Base-by-base conservation (phyloP, 1,140 invertebrate species). In the Pseudomyrmex gracilis region DNA sequence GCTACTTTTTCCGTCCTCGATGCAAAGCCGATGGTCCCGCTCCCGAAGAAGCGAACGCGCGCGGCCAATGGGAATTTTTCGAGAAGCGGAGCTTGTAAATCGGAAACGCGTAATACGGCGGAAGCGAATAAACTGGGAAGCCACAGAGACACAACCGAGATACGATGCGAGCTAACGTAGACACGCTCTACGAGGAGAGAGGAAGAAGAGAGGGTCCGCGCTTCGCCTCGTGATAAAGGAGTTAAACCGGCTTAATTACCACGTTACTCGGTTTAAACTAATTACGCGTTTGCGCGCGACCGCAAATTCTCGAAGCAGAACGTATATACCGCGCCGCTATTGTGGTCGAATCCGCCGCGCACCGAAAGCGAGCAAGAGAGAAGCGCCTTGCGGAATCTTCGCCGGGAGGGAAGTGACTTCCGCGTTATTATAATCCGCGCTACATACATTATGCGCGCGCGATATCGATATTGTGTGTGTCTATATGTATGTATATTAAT, bases 221-320 rank as follows among this genome's bases (percentile, higher is more conserved):
- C 67, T 58, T 58, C 77, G 60, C 71, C 77, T 85, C 83, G 71
- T 73, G 85, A 87, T 87, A 85, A 87, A 87, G 85, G 76, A 87
- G 85, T 66, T 87, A 70, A 87, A 83, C 76, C 58, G 15, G 84
- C 85, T 87, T 87, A 87, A 87, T 87, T 87, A 87, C 70, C 57
- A 70, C 70, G 85, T 85, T 87, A 87, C 77, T 87, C 57, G 85
- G 77, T 87, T 85, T 85, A 85, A 87, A 87, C 84, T 87, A 87
- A 87, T 87, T 87, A 87, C 70, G 77, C 85, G 76, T 85, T 87
- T 82, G 85, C 84, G 64, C 70, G 43, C 64, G 71, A 83, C 85
- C 85, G 20, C 84, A 70, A 85, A 76, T 87, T 87, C 85, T 76
- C 77, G 84, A 83, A 74, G 68, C 63, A 51, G 63, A 68, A 82